Evolutionary conservation across 2,797 vertebrate genomes (phyloP).

Genomic region (Phoebastria nigripes): DNA sequence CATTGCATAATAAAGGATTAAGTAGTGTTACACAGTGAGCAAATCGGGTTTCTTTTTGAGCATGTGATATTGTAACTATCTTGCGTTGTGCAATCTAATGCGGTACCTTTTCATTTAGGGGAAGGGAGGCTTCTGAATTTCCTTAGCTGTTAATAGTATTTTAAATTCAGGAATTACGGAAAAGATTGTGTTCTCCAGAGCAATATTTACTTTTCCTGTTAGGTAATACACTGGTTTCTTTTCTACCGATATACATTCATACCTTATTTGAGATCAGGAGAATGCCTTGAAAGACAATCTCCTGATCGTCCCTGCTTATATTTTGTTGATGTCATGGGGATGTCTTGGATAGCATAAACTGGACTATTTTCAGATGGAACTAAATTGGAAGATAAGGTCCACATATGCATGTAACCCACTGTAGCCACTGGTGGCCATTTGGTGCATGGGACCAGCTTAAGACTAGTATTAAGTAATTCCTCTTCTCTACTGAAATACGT

Average conservation of each 20-base stretch:
- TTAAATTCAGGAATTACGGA: not conserved
- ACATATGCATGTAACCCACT: fast-evolving
- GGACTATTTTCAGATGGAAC: not conserved
- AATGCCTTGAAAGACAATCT: not conserved
- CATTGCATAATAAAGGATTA: not conserved
- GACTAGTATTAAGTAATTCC: not conserved
- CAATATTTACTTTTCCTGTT: not conserved
- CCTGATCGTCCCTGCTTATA: fast-evolving
- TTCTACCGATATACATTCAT: not conserved
- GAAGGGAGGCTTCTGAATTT: not conserved
- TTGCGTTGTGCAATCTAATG: not conserved
- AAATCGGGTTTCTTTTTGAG: not conserved
- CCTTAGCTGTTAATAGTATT: not conserved
- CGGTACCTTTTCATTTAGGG: not conserved
- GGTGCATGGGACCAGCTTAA: not conserved
- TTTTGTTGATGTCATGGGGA: not conserved
- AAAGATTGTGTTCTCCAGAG: not conserved
- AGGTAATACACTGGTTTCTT: not conserved
- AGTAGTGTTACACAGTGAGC: not conserved
- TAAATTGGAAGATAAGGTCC: not conserved
- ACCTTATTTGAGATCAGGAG: not conserved
- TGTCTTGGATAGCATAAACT: not conserved
- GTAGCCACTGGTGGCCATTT: not conserved
- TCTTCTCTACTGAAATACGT: not conserved
- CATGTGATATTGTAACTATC: not conserved